Evolutionary conservation across 2,113 vertebrate species (phyloP).

Genomic region (Cinclus cinclus): DNA sequence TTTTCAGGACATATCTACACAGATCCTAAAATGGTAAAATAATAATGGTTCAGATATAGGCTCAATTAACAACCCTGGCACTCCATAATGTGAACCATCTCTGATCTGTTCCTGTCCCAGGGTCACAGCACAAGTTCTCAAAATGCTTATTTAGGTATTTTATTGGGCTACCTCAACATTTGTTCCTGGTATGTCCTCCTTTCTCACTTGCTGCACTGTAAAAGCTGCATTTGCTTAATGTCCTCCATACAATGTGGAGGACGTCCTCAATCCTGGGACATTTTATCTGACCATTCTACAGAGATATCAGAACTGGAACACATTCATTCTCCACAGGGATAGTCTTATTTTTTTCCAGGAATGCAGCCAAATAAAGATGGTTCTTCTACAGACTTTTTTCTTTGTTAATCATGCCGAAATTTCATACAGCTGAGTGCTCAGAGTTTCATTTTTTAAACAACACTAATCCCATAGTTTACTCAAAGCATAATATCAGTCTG

Average conservation of each 20-base stretch:
- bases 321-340: background rate
- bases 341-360: constrained; percentile 15
- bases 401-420: background rate
- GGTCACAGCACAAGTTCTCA: background rate
- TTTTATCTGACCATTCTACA: background rate
- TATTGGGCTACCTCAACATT: background rate
- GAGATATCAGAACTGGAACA: background rate
- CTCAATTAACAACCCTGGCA: background rate
- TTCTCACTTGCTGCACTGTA: background rate
- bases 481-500: background rate
- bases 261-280: background rate
- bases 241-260: background rate
- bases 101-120: background rate
- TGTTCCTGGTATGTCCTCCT: background rate
- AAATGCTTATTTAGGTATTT: background rate
- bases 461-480: background rate
- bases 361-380: background rate
- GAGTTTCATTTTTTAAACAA: background rate
- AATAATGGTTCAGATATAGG: background rate
- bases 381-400: background rate
- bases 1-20: background rate
- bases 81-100: rapidly evolving
- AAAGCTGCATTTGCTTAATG: background rate
- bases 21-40: background rate
- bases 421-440: background rate